phyloP scores from a whole-genome alignment of 2,113 vertebrate species.

The Pygoscelis adeliae region DNA sequence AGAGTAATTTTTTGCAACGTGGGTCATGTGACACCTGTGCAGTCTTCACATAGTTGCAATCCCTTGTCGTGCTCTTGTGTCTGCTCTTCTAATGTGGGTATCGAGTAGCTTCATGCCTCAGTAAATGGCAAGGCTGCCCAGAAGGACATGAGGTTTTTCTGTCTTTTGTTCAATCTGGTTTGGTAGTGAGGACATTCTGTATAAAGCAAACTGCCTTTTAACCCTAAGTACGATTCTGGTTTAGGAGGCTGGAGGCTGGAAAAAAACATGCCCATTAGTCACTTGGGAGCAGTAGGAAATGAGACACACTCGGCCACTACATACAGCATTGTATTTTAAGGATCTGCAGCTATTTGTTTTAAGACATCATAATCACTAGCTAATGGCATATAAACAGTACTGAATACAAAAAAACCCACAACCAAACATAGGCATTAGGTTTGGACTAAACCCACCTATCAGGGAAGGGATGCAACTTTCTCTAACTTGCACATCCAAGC shows the following conservation, averaged over 20 bases:
- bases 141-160: background rate
- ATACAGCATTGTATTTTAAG: background rate
- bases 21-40: background rate
- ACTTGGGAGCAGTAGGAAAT: background rate
- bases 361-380: background rate
- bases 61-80: background rate
- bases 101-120: background rate
- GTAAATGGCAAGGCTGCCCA: background rate
- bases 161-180: background rate
- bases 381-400: background rate
- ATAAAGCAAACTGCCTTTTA: background rate
- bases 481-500: background rate
- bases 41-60: background rate
- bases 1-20: background rate
- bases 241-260: background rate
- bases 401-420: background rate
- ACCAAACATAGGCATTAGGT: background rate
- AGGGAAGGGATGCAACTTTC: background rate
- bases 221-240: background rate
- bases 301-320: background rate
- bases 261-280: background rate
- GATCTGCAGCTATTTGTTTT: background rate
- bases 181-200: background rate
- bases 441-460: background rate
- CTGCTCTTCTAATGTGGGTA: background rate